Conservation (phyloP, 1,140 invertebrate genomes). For the Tribolium castaneum region DNA sequence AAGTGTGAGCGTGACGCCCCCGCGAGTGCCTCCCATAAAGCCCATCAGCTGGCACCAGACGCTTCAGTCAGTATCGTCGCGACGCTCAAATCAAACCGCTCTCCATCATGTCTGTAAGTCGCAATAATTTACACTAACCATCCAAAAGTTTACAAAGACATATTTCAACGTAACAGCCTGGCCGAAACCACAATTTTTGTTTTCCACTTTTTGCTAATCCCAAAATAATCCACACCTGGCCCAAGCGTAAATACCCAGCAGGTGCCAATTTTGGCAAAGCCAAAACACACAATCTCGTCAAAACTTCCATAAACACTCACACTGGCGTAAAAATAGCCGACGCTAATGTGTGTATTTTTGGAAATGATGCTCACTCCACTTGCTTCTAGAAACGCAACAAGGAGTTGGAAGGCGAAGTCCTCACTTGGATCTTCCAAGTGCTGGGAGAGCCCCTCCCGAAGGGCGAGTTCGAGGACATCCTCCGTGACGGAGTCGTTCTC, state of each 20-base stretch:
- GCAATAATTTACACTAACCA: slow-evolving; percentile 19
- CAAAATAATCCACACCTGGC: slow-evolving; percentile 1
- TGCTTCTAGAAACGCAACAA: slow-evolving; percentile 83
- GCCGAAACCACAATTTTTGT: neutral
- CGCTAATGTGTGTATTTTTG: slow-evolving; percentile 47
- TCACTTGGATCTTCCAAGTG: slow-evolving; percentile 92
- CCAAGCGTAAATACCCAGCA: neutral
- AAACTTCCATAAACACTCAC: slow-evolving; percentile 26
- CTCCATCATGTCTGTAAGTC: slow-evolving; percentile 59
- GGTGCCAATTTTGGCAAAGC: slow-evolving; percentile 16
- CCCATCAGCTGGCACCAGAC: slow-evolving; percentile 52
- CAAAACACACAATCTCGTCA: slow-evolving; percentile 7
- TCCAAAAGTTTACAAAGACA: neutral
- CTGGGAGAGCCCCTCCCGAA: slow-evolving; percentile 86
- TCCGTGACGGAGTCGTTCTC: slow-evolving; percentile 91
- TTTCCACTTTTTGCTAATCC: neutral
- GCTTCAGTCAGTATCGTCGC: slow-evolving; percentile 58
- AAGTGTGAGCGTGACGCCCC: slow-evolving; percentile 54
- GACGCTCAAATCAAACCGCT: slow-evolving; percentile 56
- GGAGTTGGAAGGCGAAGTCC: slow-evolving; percentile 90
- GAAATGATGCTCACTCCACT: slow-evolving; percentile 38
- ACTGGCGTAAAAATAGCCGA: slow-evolving; percentile 42
- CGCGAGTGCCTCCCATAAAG: slow-evolving; percentile 56
- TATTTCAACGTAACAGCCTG: neutral
- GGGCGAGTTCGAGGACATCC: slow-evolving; percentile 89